A percentile compares a stretch with the other conserved stretches of the same genome.
Conservation (phyloP, 92 coral and sea anemone species). For the Diadumene lineata region DNA sequence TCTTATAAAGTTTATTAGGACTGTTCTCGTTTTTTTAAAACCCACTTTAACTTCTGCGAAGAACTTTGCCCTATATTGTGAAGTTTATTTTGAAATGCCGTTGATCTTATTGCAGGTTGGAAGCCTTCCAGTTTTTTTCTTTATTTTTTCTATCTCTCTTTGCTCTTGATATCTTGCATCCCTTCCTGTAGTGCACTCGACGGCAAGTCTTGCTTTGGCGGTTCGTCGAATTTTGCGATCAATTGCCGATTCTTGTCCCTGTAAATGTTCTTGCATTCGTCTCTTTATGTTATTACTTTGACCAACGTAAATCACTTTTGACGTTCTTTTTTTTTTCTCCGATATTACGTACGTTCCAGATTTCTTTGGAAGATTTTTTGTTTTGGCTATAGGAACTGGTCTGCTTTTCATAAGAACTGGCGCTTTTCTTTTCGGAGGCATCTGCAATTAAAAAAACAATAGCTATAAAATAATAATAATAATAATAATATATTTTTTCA, state of each 20-base stretch:
- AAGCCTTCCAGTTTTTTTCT: neutral
- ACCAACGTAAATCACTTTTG: neutral
- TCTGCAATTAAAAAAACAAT: too few relatives aligned
- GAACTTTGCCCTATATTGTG: too few relatives aligned
- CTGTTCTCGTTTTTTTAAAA: too few relatives aligned
- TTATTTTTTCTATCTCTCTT: neutral
- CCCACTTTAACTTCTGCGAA: too few relatives aligned
- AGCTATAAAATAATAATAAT: too few relatives aligned
- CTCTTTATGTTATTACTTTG: slow-evolving; percentile 1
- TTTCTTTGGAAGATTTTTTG: neutral
- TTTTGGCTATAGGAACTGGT: neutral
- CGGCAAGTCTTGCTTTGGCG: neutral
- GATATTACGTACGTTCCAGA: neutral
- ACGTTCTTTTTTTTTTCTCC: neutral
- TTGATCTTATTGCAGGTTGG: neutral
- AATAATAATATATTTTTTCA: too few relatives aligned
- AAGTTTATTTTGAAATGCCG: neutral
- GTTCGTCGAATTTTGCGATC: neutral
- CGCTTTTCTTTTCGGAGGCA: too few relatives aligned
- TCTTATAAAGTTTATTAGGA: too few relatives aligned
- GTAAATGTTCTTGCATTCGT: neutral
- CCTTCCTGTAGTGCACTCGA: neutral
- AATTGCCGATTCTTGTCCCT: neutral
- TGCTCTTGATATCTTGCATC: neutral
- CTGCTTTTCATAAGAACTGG: too few relatives aligned